These are phyloP conservation scores for Lamellibrachia satsuma DNA, from an alignment of 2,888 invertebrate species.

Conservation along the genomic window DNA sequence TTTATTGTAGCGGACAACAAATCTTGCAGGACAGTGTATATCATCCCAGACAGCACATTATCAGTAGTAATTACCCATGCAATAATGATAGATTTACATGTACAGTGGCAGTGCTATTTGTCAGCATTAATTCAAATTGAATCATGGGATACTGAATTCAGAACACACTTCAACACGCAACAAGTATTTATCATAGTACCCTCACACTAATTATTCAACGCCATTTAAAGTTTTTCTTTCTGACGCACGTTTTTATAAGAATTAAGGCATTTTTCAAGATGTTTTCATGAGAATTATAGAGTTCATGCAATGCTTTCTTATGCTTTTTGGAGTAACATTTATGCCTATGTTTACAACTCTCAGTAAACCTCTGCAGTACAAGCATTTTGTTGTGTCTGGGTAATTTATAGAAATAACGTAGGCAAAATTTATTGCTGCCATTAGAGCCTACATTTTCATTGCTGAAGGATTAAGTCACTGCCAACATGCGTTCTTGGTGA, in stretches of 20 bases:
- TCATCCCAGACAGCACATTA: not conserved
- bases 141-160: not conserved
- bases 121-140: not conserved
- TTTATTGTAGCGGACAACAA: not conserved
- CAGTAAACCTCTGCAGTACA: not conserved
- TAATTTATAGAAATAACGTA: not conserved
- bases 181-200: not conserved
- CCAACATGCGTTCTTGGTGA: not conserved
- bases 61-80: not conserved
- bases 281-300: constrained; percentile 17
- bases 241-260: not conserved
- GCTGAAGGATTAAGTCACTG: not conserved
- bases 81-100: not conserved
- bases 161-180: not conserved
- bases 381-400: not conserved
- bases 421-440: not conserved
- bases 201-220: not conserved
- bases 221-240: not conserved
- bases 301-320: not conserved
- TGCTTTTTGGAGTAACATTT: not conserved
- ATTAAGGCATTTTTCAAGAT: constrained; percentile 20
- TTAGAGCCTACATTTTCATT: too few relatives aligned
- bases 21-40: not conserved
- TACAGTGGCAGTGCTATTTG: not conserved
- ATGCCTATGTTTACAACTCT: not conserved